Base-by-base conservation (phyloP, 1,140 invertebrate genomes). In the Vanessa tameamea region DNA sequence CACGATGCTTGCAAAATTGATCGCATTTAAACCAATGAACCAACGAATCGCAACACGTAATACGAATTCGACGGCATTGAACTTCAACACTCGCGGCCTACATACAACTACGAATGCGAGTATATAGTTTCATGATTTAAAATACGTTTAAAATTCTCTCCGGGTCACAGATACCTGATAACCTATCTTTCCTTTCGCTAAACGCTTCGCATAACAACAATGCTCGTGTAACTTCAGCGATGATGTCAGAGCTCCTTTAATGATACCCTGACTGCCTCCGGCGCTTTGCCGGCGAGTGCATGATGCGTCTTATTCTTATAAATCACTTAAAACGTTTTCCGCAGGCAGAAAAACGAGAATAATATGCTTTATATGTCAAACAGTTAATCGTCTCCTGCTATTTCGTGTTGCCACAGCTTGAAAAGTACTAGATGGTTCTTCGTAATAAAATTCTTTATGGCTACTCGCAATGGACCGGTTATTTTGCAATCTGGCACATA, bases 221-320 rank as follows among this genome's bases (percentile, higher is more conserved):
- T 87, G 79, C 66, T 70, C 80, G 72, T 83, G 80, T 83, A 87
- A 86, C 74, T 87, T 81, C 48, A 84, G 81, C 90, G 90, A 87
- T 92, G 90, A 92, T 92, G 90, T 92, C 90, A 92, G 84, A 68
- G 64, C 78, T 86, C 85, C 81, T 87, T 87, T 88, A 87, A 87
- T 84, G 86, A 88, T 77, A 78, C 76, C 64, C 81, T 65, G 74
- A 77, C 72, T 74, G 86, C 86, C 80, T 73, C 80, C 57, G 80
- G 84, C 85, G 81, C 82, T 87, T 82, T 82, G 76, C 80, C 79
- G 82, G 74, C 83, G 78, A 82, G 82, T 84, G 82, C 79, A 82
- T 78, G 69, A 67, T 76, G 72, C 47, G 57, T 83, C 76, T 82
- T 82, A 77, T 84, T 76, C 53, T 74, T 68, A 55, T 61, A 73